Conservation (phyloP, 92 coral and sea anemone species). For the Actinernus sp. region DNA sequence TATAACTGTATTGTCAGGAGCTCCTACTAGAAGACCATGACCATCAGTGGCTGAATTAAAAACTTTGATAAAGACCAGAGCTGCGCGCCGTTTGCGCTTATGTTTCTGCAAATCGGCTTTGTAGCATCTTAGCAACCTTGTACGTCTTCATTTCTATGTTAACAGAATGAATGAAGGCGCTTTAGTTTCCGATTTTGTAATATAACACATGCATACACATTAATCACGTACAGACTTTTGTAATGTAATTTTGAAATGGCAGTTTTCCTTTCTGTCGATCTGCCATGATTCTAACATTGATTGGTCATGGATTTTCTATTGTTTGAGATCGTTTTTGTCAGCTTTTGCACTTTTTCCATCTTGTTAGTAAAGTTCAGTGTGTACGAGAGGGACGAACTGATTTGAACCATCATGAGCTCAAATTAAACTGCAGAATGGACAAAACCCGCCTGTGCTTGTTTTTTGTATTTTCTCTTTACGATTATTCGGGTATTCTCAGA, state of each 20-base stretch:
- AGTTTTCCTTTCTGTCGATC: background rate
- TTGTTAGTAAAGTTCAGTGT: constrained; percentile 9
- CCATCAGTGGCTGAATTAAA: background rate
- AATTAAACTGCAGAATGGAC: constrained; percentile 3
- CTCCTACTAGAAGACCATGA: constrained; percentile 6
- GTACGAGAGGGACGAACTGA: background rate
- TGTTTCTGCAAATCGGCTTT: too few relatives aligned
- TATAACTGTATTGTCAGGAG: background rate
- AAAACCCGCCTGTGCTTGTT: background rate
- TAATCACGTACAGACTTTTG: background rate
- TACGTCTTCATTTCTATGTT: background rate
- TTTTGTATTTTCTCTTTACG: too few relatives aligned
- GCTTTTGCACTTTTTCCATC: constrained; percentile 61
- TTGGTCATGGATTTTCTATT: constrained; percentile 59
- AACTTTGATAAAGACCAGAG: too few relatives aligned
- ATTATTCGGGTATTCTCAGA: too few relatives aligned
- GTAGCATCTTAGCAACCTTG: too few relatives aligned
- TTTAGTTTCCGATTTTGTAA: background rate
- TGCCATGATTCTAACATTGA: background rate
- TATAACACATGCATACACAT: constrained; percentile 2
- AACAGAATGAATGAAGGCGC: background rate
- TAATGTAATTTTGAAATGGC: background rate
- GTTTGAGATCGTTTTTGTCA: constrained; percentile 55
- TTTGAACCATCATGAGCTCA: background rate
- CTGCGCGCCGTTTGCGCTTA: too few relatives aligned